Base-by-base conservation (phyloP, 2,113 vertebrate species). In the Salvelinus alpinus region DNA sequence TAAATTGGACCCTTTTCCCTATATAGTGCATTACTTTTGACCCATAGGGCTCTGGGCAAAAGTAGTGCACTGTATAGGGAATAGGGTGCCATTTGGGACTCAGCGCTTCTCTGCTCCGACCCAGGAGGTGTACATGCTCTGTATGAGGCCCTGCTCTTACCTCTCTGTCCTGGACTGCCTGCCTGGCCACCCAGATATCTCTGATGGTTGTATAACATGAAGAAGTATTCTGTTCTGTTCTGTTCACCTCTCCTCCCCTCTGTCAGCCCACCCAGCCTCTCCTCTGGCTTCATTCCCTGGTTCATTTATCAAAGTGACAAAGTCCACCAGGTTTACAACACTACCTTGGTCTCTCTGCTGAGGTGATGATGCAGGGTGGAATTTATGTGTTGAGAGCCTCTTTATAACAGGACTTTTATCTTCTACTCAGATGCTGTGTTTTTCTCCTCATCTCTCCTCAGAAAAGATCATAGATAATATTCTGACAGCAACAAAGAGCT, bases 391-490 rank as follows among this genome's bases (percentile, higher is more conserved):
- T 27, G 18, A 69, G 67, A 69, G 34, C 3, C 31, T 20, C 2
- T 38, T 7, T 34, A 5, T n/a, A n/a, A 16, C 24, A 29, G 4
- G 6, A 20, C 67, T 6, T 31, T 31, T 14, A 70, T 70, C 38
- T 48, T 51, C 3, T 7, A 70, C 38, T 44, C 34, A 14, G 3
- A 47, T 47, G 20, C 44, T 34, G 9, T n/a, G 11, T 9, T 24
- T 47, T 25, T n/a, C 14, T 29, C 8, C 25, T 70, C 4, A 51
- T 75, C 44, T 81, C 85, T 74, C 31, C 90, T 73, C 91, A 98
- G 96, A 97, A 88, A 95, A 93, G 82, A 89, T 96, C 74, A 96
- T 97, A 83, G 94, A 96, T 90, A 89, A 88, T 84, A 96, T 98
- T 90, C 89, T 98, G 88, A 90, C 91, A 69, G 92, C 91, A 77